These are phyloP conservation scores for Dolichomitus sp. DNA, from an alignment of 2,888 invertebrate genomes.

Conservation along the genomic window DNA sequence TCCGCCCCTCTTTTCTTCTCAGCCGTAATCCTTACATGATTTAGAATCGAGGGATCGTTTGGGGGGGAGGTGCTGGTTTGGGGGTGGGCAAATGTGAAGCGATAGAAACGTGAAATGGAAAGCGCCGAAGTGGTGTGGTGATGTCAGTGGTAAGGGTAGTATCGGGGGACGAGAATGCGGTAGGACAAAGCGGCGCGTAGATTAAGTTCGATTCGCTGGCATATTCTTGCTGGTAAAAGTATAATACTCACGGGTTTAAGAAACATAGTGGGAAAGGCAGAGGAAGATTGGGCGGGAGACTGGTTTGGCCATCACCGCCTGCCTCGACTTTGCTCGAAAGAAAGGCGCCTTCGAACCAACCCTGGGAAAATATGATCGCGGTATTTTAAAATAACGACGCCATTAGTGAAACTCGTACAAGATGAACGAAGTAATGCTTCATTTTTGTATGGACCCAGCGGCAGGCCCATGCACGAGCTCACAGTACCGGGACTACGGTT, in stretches of 20 bases:
- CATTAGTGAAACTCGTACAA: conserved; percentile 83
- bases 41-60: conserved; percentile 80
- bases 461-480: conserved; percentile 7
- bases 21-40: conserved; percentile 84
- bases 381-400: conserved; percentile 85
- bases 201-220: conserved; percentile 83
- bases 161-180: conserved; percentile 58
- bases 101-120: conserved; percentile 62
- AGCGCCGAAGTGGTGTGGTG: conserved; percentile 44
- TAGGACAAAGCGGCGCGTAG: conserved; percentile 76
- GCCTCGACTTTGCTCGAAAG: conserved; percentile 68
- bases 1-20: conserved; percentile 70
- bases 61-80: conserved; percentile 55
- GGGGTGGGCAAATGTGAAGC: conserved; percentile 44
- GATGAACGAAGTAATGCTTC: conserved; percentile 81
- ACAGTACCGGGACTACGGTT: conserved; percentile 48
- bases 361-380: conserved; percentile 82
- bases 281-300: conserved; percentile 53
- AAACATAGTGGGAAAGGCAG: conserved; percentile 51
- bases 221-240: conserved; percentile 77
- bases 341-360: conserved; percentile 61
- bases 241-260: conserved; percentile 65
- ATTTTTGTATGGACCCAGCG: conserved; percentile 72
- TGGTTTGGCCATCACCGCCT: conserved; percentile 68
- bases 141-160: conserved; percentile 18